These are phyloP conservation scores for Cephalotes varians DNA, from an alignment of 2,888 invertebrate species.

Conservation along the genomic window DNA sequence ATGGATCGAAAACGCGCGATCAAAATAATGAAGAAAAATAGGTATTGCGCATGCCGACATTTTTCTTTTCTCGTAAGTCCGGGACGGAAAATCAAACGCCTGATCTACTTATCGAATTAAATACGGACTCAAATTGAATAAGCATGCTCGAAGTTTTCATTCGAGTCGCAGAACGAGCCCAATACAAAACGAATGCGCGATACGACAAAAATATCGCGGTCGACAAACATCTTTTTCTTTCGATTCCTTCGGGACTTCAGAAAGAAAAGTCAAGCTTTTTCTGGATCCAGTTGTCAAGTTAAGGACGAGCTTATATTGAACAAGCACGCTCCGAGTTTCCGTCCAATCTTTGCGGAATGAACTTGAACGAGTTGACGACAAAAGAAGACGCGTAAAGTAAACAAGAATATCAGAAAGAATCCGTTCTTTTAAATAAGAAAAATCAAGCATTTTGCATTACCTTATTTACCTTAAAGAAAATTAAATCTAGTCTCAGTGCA, in stretches of 20 bases:
- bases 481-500: not conserved
- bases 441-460: constrained; percentile 11
- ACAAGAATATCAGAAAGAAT: constrained; percentile 10
- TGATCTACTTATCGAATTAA: constrained; percentile 51
- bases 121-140: constrained; percentile 52
- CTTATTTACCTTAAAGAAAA: not conserved
- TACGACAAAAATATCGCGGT: constrained; percentile 51
- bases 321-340: constrained; percentile 36
- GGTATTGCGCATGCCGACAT: constrained; percentile 34
- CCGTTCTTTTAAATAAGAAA: not conserved
- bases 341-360: constrained; percentile 32
- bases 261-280: constrained; percentile 48
- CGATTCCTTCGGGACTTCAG: constrained; percentile 32
- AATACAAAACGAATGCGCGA: constrained; percentile 45
- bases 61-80: constrained; percentile 26
- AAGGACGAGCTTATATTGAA: constrained; percentile 46
- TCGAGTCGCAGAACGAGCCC: constrained; percentile 32
- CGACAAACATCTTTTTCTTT: constrained; percentile 51
- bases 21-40: constrained; percentile 56
- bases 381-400: constrained; percentile 12
- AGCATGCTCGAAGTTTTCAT: constrained; percentile 47
- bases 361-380: constrained; percentile 31
- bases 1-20: constrained; percentile 33
- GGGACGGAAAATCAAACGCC: constrained; percentile 42
- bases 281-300: constrained; percentile 50